Percentiles rank a stretch among this genome's conserved stretches.
Conservation (phyloP, 2,888 invertebrate genomes). For the Stegophylla sp. region DNA sequence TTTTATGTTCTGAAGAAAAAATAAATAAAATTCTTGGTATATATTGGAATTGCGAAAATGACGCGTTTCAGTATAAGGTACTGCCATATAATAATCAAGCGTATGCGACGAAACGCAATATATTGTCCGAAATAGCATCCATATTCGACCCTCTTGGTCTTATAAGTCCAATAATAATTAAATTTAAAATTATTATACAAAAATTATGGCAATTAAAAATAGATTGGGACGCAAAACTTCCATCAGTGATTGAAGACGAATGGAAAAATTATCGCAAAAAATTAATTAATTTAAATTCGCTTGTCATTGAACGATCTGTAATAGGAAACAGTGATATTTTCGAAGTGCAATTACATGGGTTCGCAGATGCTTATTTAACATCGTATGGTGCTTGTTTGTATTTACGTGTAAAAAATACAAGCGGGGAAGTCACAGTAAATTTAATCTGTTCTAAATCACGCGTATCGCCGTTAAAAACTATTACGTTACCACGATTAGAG, state of each 20-base stretch:
- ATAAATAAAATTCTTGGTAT: background rate
- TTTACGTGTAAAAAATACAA: constrained; percentile 50
- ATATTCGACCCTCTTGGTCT: constrained; percentile 43
- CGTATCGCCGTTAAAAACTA: constrained; percentile 62
- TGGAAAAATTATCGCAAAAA: constrained; percentile 30
- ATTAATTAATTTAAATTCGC: background rate
- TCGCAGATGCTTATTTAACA: constrained; percentile 61
- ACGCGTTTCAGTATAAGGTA: background rate
- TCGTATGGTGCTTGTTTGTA: constrained; percentile 62
- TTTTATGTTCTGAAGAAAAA: background rate
- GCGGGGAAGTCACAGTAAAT: background rate
- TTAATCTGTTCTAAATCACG: constrained; percentile 63
- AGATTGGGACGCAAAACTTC: constrained; percentile 55
- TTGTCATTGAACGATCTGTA: constrained; percentile 8
- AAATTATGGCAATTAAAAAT: constrained; percentile 25
- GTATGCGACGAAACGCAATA: background rate
- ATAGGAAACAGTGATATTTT: background rate
- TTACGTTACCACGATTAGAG: constrained; percentile 62
- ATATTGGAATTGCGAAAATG: background rate
- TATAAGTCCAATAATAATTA: constrained; percentile 37
- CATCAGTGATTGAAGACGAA: background rate
- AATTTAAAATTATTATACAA: constrained; percentile 49
- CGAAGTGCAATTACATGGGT: constrained; percentile 61
- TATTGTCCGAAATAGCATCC: constrained; percentile 40
- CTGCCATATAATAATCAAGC: background rate